Evolutionary conservation across 2,113 vertebrate species (phyloP), one percentile per base, ranked within the genome.

Genomic region (Pampusana beccarii): DNA sequence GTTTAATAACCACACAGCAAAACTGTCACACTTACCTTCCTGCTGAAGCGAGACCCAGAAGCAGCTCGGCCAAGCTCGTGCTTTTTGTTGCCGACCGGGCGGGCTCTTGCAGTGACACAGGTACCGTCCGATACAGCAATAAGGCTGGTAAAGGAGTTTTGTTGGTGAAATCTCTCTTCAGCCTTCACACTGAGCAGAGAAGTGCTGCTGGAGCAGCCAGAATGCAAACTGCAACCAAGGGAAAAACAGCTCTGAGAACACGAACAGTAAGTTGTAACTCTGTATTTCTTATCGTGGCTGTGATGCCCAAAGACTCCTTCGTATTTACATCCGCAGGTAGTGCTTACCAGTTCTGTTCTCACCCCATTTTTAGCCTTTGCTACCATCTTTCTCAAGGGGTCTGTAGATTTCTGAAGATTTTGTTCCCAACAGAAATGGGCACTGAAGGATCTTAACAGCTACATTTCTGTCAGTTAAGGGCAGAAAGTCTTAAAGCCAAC

Each of bases 61-160:
- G 86, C 81, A 36, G 96, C 74, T 50, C 72, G 78, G 80, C 97
- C 88, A 38, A 97, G 93, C 56, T 82, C 80, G 42, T 88, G 83
- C 19, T 95, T 96, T 50, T 92, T 88, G 46, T 91, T 66, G 13
- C 92, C 93, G 48, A 97, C 46, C 8, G 94, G 94, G 44, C 66
- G 69, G 51, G 93, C 95, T 69, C 97, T 90, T 9, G 95, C 97
- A 14, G 97, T 89, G 8, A 96, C 62, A 5, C 92, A 88, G 38
- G 88, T 93, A 67, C 44, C n/a, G 34, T 95, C 95, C 2, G 61
- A 79, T 23, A 80, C 34, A 11, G 88, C 70, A 23, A 57, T 20
- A 13, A 71, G 40, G 72, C 28, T 25, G 34, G 83, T 67, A 13
- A 93, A 31, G 5, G 58, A 71, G 5, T 44, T 80, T 34, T 79